Conservation (phyloP, 2,797 vertebrate species). For the Carapus acus region DNA sequence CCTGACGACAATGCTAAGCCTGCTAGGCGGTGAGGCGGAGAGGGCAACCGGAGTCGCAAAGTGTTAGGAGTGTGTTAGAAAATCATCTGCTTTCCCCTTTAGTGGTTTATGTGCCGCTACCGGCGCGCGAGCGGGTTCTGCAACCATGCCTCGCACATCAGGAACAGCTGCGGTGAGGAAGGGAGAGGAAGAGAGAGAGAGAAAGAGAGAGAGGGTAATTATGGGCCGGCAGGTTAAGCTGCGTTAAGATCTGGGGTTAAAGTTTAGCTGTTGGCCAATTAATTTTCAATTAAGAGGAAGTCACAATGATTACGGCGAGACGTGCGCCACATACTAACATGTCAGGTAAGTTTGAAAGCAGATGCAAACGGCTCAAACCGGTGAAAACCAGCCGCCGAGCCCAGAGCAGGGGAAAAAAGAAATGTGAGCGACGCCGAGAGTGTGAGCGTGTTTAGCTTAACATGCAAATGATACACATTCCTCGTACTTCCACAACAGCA, state of each 20-base stretch:
- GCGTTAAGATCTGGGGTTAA: slow-evolving; percentile 18
- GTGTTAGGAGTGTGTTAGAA: slow-evolving; percentile 38
- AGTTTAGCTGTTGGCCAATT: slow-evolving; percentile 36
- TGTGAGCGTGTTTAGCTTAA: no score
- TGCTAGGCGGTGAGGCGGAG: slow-evolving; percentile 17
- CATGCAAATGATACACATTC: no score
- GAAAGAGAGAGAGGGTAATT: slow-evolving; percentile 20
- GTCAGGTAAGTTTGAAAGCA: background rate
- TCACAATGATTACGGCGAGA: slow-evolving; percentile 16
- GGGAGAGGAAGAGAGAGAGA: background rate
- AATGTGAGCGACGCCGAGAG: no score
- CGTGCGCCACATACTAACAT: slow-evolving; percentile 1
- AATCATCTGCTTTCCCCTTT: slow-evolving; percentile 49
- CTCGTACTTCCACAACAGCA: no score
- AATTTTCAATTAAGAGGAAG: slow-evolving; percentile 35
- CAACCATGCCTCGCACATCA: background rate
- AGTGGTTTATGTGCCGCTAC: slow-evolving; percentile 9
- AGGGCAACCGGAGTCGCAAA: slow-evolving; percentile 13
- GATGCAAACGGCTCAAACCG: no score
- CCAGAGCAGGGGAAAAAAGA: no score
- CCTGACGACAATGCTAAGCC: slow-evolving; percentile 45
- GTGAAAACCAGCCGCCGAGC: background rate
- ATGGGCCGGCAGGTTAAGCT: slow-evolving; percentile 17
- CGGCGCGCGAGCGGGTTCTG: background rate
- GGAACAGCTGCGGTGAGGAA: background rate